These are phyloP conservation scores for Agelas oroides DNA, from an alignment of 37 sponge, comb jelly and placozoan genomes.

Conservation along the genomic window DNA sequence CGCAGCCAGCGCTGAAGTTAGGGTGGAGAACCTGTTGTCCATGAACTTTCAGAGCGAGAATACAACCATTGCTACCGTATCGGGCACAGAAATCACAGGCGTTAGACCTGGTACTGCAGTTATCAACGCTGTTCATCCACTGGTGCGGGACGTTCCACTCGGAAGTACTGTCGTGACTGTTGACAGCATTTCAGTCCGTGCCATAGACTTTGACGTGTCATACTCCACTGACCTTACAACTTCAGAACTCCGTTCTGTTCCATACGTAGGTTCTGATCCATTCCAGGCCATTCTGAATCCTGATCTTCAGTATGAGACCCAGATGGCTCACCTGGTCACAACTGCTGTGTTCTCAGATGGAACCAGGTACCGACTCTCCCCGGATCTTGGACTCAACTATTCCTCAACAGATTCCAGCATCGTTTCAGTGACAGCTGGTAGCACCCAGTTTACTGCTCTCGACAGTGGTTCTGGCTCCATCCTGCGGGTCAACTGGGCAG, in stretches of 20 bases:
- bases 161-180: constrained; percentile 18
- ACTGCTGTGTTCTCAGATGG: constrained; percentile 63
- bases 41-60: constrained; percentile 1
- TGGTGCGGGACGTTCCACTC: neutral
- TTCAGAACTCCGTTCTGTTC: neutral
- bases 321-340: constrained; percentile 45
- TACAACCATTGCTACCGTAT: constrained; percentile 1
- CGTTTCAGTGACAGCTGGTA: constrained; percentile 20
- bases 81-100: constrained; percentile 23
- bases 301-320: constrained; percentile 11
- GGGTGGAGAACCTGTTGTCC: constrained; percentile 56
- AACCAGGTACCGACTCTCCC: constrained; percentile 6
- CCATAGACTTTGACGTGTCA: constrained; percentile 38
- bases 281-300: constrained; percentile 53
- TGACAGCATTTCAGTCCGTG: neutral
- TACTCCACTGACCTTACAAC: constrained; percentile 5
- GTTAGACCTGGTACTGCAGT: constrained; percentile 19
- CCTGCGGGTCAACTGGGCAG: constrained; percentile 48
- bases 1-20: neutral
- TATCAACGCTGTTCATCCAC: neutral
- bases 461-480: constrained; percentile 43
- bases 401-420: constrained; percentile 4
- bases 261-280: constrained; percentile 21
- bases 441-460: constrained; percentile 5
- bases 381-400: constrained; percentile 32